Conservation (phyloP, 1,140 invertebrate species). For the Leptestheria dahalacensis region DNA sequence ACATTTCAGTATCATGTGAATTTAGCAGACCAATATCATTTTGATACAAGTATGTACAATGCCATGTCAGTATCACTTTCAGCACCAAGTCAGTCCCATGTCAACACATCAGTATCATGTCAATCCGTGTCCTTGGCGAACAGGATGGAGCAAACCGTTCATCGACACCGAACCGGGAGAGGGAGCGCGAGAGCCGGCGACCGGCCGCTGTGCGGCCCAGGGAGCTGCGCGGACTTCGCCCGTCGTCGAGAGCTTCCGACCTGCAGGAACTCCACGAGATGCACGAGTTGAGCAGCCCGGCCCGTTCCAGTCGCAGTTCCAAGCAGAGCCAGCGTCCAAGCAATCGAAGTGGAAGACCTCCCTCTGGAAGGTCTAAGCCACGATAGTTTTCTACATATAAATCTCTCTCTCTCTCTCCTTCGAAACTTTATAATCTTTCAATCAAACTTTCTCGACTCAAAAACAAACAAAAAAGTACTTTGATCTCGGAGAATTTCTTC, state of each 20-base stretch:
- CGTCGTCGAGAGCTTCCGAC: not conserved
- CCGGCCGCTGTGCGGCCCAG: conserved; percentile 5
- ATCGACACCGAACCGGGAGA: conserved; percentile 6
- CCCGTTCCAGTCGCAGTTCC: conserved; percentile 5
- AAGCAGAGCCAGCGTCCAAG: not conserved
- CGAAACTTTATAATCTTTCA: not conserved
- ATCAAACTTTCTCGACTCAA: not conserved
- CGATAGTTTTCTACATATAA: too few species aligned
- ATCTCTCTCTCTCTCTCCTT: not conserved
- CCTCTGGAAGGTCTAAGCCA: not conserved
- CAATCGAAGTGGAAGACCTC: not conserved
- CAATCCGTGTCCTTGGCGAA: too few species aligned
- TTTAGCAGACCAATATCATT: too few species aligned
- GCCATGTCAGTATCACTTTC: too few species aligned
- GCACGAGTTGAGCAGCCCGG: conserved; percentile 5
- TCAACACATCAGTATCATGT: too few species aligned
- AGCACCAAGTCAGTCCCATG: too few species aligned
- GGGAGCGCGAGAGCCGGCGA: not conserved
- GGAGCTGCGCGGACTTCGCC: conserved; percentile 1
- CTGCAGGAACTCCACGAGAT: conserved; percentile 7
- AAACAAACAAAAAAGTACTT: not conserved
- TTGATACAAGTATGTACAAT: too few species aligned
- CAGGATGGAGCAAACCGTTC: not conserved
- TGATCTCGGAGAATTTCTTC: not conserved
- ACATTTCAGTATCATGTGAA: too few species aligned